phyloP scores from a whole-genome alignment of 2,797 vertebrate genomes.

The Rhinoraja longicauda region DNA sequence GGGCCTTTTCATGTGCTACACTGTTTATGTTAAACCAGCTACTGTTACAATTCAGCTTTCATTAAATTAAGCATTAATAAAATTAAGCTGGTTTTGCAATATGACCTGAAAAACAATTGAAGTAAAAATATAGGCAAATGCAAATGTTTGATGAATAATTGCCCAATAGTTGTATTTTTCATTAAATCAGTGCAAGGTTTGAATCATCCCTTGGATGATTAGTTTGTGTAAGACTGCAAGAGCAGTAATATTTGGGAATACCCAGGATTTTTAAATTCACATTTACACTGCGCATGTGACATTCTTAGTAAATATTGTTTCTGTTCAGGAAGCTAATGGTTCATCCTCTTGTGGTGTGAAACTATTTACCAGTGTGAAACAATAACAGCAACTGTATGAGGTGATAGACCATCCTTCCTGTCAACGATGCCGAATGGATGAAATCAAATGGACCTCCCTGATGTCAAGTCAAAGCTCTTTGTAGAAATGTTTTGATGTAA shows the following conservation, averaged over 20 bases:
- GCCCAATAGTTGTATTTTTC: neutral
- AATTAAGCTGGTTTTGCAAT: neutral
- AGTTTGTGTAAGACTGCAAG: neutral
- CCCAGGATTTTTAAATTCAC: neutral
- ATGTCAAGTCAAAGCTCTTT: neutral
- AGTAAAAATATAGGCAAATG: neutral
- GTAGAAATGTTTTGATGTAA: neutral
- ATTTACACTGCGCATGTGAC: neutral
- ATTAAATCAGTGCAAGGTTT: neutral
- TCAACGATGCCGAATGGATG: neutral
- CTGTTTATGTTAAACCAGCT: neutral
- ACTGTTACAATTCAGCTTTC: neutral
- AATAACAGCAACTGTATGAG: neutral
- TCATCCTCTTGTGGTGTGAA: neutral
- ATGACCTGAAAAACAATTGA: neutral
- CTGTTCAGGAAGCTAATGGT: neutral
- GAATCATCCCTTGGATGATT: neutral
- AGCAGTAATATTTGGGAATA: neutral
- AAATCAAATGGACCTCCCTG: conserved; percentile 3
- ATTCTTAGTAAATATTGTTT: neutral
- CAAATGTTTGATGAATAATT: neutral
- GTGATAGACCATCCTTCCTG: neutral
- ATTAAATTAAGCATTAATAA: neutral
- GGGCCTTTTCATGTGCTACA: too few relatives aligned
- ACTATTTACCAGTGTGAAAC: neutral